These are phyloP conservation scores for Ailuropoda melanoleuca DNA, from an alignment of 2,113 vertebrate genomes.

Conservation along the genomic window DNA sequence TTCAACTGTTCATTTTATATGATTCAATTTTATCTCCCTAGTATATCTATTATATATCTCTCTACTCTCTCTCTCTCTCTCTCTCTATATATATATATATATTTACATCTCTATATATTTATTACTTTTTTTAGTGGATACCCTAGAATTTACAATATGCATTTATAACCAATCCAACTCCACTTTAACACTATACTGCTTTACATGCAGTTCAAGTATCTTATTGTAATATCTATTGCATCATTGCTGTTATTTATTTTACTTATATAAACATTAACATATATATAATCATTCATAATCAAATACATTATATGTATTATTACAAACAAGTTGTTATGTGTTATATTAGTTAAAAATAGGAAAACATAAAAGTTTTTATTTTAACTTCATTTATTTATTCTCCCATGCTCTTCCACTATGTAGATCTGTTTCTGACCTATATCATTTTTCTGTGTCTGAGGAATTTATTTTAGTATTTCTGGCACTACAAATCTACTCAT, in stretches of 20 bases:
- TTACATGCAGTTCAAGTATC: not conserved
- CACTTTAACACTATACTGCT: not conserved
- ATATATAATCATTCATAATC: not conserved
- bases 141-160: not conserved
- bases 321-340: not conserved
- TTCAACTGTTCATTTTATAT: not conserved
- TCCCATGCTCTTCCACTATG: not conserved
- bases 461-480: not conserved
- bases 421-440: not conserved
- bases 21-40: not conserved
- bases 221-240: not conserved
- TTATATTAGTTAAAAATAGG: not conserved
- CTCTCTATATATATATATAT: no score
- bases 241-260: not conserved
- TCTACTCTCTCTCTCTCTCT: no score
- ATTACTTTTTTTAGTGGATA: not conserved
- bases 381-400: not conserved
- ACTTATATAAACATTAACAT: not conserved
- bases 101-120: not conserved
- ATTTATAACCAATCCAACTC: not conserved
- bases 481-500: not conserved
- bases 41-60: not conserved
- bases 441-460: not conserved
- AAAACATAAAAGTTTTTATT: not conserved
- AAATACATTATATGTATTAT: not conserved